These are phyloP conservation scores for Athalia circularis DNA, from an alignment of 2,888 invertebrate genomes.

Conservation along the genomic window DNA sequence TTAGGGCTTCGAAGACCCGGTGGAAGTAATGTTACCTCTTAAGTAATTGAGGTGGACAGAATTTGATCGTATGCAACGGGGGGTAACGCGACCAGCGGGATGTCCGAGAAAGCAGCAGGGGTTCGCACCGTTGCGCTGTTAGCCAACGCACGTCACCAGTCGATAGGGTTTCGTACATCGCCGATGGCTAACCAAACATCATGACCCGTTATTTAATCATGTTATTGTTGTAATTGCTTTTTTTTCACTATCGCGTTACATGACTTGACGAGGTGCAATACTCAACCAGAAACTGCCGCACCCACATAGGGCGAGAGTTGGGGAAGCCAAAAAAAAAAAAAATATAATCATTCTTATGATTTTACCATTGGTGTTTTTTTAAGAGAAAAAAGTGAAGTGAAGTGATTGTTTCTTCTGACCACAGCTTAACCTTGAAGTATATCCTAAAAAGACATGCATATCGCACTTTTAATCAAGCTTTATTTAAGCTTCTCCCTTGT, in stretches of 20 bases:
- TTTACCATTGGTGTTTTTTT: not conserved
- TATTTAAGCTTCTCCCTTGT: constrained; percentile 9
- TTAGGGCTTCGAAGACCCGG: not conserved
- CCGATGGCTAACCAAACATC: constrained; percentile 35
- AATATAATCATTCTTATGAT: too few species aligned
- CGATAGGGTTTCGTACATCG: constrained; percentile 35
- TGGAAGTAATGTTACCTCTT: constrained; percentile 40
- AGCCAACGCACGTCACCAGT: constrained; percentile 40
- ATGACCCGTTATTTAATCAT: constrained; percentile 33
- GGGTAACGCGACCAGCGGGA: constrained; percentile 45
- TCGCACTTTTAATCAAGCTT: constrained; percentile 29
- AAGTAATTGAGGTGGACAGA: constrained; percentile 45
- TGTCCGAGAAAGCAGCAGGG: constrained; percentile 42
- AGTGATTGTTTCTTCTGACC: constrained; percentile 8
- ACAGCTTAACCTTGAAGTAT: not conserved
- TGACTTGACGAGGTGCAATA: not conserved
- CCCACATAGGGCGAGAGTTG: not conserved
- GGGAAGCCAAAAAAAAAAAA: not conserved
- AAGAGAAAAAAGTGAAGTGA: not conserved
- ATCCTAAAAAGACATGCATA: not conserved
- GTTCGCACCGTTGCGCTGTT: constrained; percentile 32
- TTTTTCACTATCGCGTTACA: not conserved
- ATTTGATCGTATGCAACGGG: constrained; percentile 45
- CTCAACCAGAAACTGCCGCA: not conserved
- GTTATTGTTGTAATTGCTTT: constrained; percentile 30